A percentile compares a stretch with the other conserved stretches of the same genome.
Conservation (phyloP, 2,113 vertebrate genomes). For the Hoplias malabaricus region DNA sequence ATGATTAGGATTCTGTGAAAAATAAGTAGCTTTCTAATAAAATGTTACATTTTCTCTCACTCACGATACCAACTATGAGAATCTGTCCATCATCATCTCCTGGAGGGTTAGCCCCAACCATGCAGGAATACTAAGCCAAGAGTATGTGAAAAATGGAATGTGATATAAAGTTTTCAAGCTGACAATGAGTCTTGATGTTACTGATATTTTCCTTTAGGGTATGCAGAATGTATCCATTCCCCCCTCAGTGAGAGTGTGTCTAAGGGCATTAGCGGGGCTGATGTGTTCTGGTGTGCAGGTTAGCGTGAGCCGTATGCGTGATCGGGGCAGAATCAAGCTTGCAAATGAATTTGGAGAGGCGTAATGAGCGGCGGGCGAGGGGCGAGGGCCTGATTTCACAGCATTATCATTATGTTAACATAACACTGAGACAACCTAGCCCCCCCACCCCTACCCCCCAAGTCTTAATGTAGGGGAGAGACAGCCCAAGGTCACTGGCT, state of each 20-base stretch:
- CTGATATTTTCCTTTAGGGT: background rate
- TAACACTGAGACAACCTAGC: constrained; percentile 55
- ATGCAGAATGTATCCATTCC: background rate
- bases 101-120: too few relatives aligned
- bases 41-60: too few relatives aligned
- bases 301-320: constrained; percentile 64
- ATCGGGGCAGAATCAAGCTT: constrained; percentile 69
- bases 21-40: too few relatives aligned
- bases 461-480: constrained; percentile 55
- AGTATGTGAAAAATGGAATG: background rate
- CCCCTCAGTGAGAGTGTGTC: background rate
- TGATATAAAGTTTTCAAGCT: background rate
- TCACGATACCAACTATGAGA: too few relatives aligned
- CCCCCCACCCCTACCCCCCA: constrained; percentile 47
- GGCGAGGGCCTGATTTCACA: constrained; percentile 76
- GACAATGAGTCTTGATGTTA: background rate
- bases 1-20: too few relatives aligned
- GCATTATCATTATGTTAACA: constrained; percentile 74
- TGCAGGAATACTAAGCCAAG: background rate
- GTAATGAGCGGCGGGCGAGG: constrained; percentile 74
- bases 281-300: constrained; percentile 45
- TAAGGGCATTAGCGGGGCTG: constrained; percentile 17
- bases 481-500: constrained; percentile 73
- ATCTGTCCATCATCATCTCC: too few relatives aligned
- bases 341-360: constrained; percentile 79